Conservation (phyloP, 2,888 invertebrate genomes). For the Caenorhabditis doughertyi region DNA sequence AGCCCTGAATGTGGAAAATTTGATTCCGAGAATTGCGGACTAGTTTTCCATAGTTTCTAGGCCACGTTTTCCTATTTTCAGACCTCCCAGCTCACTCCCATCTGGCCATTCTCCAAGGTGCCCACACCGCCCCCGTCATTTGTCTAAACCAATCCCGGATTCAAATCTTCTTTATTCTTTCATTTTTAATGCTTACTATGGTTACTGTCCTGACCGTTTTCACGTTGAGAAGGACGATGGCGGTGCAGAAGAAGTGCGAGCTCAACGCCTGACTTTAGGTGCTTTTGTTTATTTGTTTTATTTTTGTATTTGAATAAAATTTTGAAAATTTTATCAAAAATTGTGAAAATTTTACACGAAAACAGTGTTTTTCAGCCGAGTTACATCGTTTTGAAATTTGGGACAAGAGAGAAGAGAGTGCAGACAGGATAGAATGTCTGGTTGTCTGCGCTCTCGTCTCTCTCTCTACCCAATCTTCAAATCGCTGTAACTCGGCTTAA, state of each 20-base stretch:
- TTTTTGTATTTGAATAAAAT: conserved; percentile 22
- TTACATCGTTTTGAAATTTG: too few relatives aligned
- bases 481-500: background rate
- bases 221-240: conserved; percentile 28
- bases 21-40: too few relatives aligned
- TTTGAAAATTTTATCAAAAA: background rate
- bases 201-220: conserved; percentile 45
- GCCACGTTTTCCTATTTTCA: conserved; percentile 4
- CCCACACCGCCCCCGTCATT: conserved; percentile 27
- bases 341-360: too few relatives aligned
- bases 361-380: too few relatives aligned
- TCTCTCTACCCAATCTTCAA: background rate
- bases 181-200: conserved; percentile 49
- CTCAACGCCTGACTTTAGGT: conserved; percentile 51
- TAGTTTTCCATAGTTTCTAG: too few relatives aligned
- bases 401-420: too few relatives aligned
- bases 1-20: too few relatives aligned
- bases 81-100: conserved; percentile 15
- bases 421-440: too few relatives aligned
- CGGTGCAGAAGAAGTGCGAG: conserved; percentile 45
- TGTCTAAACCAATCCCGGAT: conserved; percentile 55
- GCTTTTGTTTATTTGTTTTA: conserved; percentile 21
- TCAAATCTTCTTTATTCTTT: conserved; percentile 38
- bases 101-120: conserved; percentile 20
- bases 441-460: too few relatives aligned